These are phyloP conservation scores for Prochilodus magdalenae DNA, from an alignment of 2,113 vertebrate species.

Conservation along the genomic window DNA sequence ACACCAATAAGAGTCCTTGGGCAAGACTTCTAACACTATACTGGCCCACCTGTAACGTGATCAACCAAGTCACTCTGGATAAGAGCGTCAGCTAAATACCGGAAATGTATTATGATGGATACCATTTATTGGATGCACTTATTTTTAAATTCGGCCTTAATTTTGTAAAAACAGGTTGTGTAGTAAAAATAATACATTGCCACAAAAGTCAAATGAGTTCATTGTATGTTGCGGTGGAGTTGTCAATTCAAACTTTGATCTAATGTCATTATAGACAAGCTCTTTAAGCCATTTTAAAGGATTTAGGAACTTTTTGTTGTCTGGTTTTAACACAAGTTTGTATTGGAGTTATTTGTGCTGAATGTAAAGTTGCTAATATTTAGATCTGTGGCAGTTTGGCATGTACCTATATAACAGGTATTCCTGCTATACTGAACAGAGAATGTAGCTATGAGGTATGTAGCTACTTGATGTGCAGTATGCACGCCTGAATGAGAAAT, in stretches of 20 bases:
- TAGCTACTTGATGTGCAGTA: not conserved
- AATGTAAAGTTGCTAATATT: constrained; percentile 32
- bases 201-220: too few relatives aligned
- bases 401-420: too few relatives aligned
- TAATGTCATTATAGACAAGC: not conserved
- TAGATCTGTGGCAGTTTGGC: constrained; percentile 11
- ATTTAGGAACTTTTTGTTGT: not conserved
- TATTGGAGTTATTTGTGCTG: not conserved
- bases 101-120: too few relatives aligned
- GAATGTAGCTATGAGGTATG: not conserved
- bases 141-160: too few relatives aligned
- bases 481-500: constrained; percentile 15
- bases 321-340: not conserved
- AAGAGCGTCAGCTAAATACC: too few relatives aligned
- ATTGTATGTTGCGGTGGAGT: not conserved
- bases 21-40: too few relatives aligned
- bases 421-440: not conserved
- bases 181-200: too few relatives aligned
- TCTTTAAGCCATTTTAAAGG: not conserved
- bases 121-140: too few relatives aligned
- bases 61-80: too few relatives aligned
- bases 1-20: too few relatives aligned
- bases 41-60: too few relatives aligned
- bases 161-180: too few relatives aligned
- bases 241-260: not conserved